phyloP scores from a whole-genome alignment of 2,888 invertebrate species.

The Stramonita haemastoma region DNA sequence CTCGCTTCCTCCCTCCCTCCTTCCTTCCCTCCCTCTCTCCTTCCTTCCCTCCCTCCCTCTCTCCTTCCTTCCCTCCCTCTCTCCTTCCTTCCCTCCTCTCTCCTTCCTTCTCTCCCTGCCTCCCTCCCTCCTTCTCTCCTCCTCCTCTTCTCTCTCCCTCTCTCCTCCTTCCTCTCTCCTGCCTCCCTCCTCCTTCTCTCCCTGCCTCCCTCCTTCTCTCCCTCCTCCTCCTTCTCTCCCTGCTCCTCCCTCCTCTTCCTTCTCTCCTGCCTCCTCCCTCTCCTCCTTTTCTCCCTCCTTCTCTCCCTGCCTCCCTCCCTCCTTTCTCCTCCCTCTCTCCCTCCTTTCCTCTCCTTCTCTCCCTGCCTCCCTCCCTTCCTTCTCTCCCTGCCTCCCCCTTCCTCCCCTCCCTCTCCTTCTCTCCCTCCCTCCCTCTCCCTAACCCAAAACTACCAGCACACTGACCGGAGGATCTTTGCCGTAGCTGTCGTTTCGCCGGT shows the following conservation, averaged over 20 bases:
- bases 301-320: background rate
- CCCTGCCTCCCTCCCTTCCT: no score
- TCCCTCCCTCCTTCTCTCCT: background rate
- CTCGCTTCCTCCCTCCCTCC: background rate
- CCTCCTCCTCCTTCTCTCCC: background rate
- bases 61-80: background rate
- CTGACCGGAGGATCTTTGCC: constrained; percentile 40
- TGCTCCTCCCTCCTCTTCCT: background rate
- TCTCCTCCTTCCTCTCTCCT: no score
- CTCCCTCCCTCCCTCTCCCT: background rate
- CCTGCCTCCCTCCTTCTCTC: background rate
- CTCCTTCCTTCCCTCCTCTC: no score
- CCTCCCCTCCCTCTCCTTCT: background rate
- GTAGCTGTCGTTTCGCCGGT: constrained; percentile 42
- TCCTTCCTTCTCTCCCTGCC: background rate
- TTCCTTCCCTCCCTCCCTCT: background rate
- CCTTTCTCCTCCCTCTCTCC: background rate
- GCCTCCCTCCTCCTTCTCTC: background rate
- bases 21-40: background rate
- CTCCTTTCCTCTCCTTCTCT: background rate
- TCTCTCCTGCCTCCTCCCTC: background rate
- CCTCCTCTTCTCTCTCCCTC: background rate
- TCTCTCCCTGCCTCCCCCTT: background rate
- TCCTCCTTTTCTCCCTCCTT: background rate
- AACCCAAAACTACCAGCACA: background rate